Evolutionary conservation across 30 jellyfish, hydroid and myxozoan genomes (phyloP), one percentile per base, ranked within the genome.

Genomic region (Nemopilema nomurai): DNA sequence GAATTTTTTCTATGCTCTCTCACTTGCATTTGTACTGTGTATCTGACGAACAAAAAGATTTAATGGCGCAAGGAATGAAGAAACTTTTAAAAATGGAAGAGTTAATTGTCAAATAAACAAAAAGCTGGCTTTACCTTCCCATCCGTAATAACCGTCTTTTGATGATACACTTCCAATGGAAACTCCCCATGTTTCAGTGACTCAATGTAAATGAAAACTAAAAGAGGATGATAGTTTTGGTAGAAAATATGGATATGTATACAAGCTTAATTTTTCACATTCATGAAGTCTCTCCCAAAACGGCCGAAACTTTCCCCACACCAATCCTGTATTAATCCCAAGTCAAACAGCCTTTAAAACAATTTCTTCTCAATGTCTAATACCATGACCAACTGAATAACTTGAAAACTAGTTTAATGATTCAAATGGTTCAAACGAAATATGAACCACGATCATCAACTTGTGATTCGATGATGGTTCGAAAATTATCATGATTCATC

Each of bases 161-260:
- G 27, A 20, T 51, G 51, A 18, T 21, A 74, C 21, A 72, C 41
- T 17, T 50, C 83, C 62, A 85, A 28, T 26, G 81, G 81, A 28
- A 51, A 50, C 25, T 85, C 88, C 8, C 93, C 93, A 8, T 49
- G 28, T 24, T 65, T 1, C 21, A 85, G 57, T 20, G 93, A 69
- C 51, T 52, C 76, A 27, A 85, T 85, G 74, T 85, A 74, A 18
- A n/a, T 68, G 49, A 23, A 63, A n/a, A 85, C 93, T 85, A 62
- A 49, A 74, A 20, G 67, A 4, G 18, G 51, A 41, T 41, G 57
- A 41, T 41, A 41, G 13, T 13, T 3, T 41, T 41, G 57, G 6
- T n/a, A n/a, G 57, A 41, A 41, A 41, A 13, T 41, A 13, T 13
- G 57, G 13, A 41, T 3, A 3, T 3, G 6, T 41, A 3, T 41